Percentiles rank a stretch among this genome's conserved stretches.
These are phyloP conservation scores for Melanotaenia nigrans DNA, from an alignment of 2,797 vertebrate species.

Conservation along the genomic window DNA sequence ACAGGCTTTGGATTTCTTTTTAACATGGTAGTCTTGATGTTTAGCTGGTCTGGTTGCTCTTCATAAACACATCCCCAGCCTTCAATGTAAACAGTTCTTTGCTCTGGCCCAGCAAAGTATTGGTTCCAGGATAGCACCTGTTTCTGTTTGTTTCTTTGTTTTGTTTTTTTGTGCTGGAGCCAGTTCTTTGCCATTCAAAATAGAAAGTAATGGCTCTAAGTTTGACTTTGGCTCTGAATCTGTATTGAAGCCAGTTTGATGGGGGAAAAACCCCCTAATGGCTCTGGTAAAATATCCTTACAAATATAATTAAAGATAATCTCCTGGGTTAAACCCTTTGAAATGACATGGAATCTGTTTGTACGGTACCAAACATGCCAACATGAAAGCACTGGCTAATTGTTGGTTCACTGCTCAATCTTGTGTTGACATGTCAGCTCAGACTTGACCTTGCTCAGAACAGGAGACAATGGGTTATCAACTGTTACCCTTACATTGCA, in stretches of 20 bases:
- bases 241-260: background rate
- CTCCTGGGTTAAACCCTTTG: background rate
- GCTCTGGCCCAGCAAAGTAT: too few species aligned
- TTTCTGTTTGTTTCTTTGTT: too few species aligned
- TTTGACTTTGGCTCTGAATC: too few species aligned
- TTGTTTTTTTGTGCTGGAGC: too few species aligned
- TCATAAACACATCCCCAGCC: too few species aligned
- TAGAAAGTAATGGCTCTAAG: too few species aligned
- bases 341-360: background rate
- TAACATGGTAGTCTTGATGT: too few species aligned
- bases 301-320: background rate
- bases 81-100: too few species aligned
- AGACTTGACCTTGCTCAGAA: conserved; percentile 29
- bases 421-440: conserved; percentile 7
- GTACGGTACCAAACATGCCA: background rate
- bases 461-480: conserved; percentile 34
- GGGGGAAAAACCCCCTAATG: background rate
- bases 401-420: conserved; percentile 4
- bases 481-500: conserved; percentile 6
- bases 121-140: too few species aligned
- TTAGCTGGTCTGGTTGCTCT: too few species aligned
- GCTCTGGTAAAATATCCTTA: background rate
- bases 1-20: too few species aligned
- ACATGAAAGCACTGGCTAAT: conserved; percentile 5
- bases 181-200: too few species aligned